Evolutionary conservation across 2,888 invertebrate genomes (phyloP).

Genomic region (Campopleginae sp.): DNA sequence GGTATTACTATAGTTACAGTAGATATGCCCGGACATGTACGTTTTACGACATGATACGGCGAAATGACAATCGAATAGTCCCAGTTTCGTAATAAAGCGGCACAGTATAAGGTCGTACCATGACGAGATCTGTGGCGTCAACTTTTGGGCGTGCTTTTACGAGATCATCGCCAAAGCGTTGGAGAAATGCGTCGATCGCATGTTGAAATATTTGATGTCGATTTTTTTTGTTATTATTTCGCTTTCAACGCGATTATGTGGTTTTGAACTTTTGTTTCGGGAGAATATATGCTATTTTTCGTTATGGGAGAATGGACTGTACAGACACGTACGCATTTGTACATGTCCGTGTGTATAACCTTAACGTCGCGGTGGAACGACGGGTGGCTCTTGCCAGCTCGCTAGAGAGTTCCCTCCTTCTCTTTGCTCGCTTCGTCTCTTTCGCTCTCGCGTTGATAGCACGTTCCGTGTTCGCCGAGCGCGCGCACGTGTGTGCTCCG

Average conservation of each 20-base stretch:
- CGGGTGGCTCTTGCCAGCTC: constrained; percentile 17
- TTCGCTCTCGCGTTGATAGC: constrained; percentile 46
- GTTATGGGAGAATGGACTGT: constrained; percentile 37
- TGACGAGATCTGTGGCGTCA: background rate
- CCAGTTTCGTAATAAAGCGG: constrained; percentile 7
- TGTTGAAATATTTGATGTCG: background rate
- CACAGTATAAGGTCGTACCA: background rate
- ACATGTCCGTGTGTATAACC: constrained; percentile 38
- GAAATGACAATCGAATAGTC: constrained; percentile 57
- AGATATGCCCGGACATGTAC: constrained; percentile 56
- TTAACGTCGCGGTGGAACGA: constrained; percentile 13
- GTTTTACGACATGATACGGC: constrained; percentile 63
- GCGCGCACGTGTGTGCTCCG: constrained; percentile 67
- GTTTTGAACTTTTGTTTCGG: background rate
- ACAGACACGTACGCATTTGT: constrained; percentile 22
- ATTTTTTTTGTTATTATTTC: background rate
- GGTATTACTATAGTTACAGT: constrained; percentile 32
- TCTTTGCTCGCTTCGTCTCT: background rate
- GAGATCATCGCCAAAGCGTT: background rate
- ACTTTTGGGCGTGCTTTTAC: background rate
- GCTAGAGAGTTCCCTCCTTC: constrained; percentile 24
- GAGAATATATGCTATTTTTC: background rate
- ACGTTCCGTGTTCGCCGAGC: constrained; percentile 62
- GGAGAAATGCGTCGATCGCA: background rate
- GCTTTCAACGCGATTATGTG: background rate